Base-by-base conservation (phyloP, 2,797 vertebrate genomes). In the Pangasius krempfi region DNA sequence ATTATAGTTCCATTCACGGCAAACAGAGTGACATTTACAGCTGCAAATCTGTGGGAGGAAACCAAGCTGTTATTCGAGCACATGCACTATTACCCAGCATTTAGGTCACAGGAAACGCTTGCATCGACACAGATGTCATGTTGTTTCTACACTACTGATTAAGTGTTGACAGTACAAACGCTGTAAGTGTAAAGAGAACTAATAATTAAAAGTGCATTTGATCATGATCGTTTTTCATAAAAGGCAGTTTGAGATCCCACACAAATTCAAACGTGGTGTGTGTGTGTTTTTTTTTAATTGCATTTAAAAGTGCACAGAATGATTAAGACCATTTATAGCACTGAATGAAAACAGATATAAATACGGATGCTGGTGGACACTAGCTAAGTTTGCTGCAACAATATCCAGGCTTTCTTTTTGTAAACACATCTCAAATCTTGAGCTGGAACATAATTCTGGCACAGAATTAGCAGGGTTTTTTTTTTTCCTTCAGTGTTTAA, bases 1-100 rank as follows among this genome's bases (percentile, higher is more conserved):
- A 91, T 92, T 90, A 87, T 44, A 79, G 62, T 64, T 89, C 75
- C 76, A 86, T 89, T 88, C 88, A 85, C 13, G 7, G 70, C 20
- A 22, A 72, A 33, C 44, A 70, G 50, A 78, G 56, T 84, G 73
- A 84, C 87, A 84, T 87, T 75, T 90, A 84, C 86, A 27, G 54
- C 44, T 78, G 88, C 78, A 79, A 82, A 76, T 62, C 70, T 50
- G 66, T 80, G 83, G 44, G 50, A 44, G 84, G 58, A 88, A 89
- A 70, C 62, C 75, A 86, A 86, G 88, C 75, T 80, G 58, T 60
- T 79, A 47, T 79, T 84, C 56, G 22, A 68, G 78, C 37, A 60
- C 52, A 70, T 50, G 76, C 88, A 75, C 47, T 56, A 72, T 62
- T 75, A 80, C 33, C 56, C 64, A 33, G 62, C 44, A 68, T 84